Evolutionary conservation across 2,888 invertebrate species (phyloP), one percentile per base, ranked within the genome.

Genomic region (Saturnia pavonia): DNA sequence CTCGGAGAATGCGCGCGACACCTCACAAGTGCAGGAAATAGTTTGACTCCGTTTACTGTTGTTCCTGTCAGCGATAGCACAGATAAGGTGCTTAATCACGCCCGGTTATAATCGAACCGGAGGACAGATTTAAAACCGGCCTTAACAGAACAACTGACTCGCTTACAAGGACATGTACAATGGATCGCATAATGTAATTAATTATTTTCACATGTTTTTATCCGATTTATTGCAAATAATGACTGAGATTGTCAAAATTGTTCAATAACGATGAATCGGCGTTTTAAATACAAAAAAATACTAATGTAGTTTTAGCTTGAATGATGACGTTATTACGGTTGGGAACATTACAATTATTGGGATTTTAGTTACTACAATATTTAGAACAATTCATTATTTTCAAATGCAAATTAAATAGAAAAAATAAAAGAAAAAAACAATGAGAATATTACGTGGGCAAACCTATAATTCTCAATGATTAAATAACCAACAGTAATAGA

Each of bases 1-100:
- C 76, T 72, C 48, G 72, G 71, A 71, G 77, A 82, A 79, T 80
- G 81, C 80, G 80, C 82, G 81, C 75, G 82, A 85, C 81, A 77
- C 81, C 82, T 79, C 79, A 76, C 80, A 77, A 84, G 81, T 85
- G 82, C 85, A 87, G 89, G 89, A 90, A 91, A 82, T 82, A 76
- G 77, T 73, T 74, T 79, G 78, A 78, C 77, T 78, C 77, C 73
- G 80, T 77, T 77, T 76, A 77, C 75, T 75, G 83, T 89, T 75
- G 83, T 89, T 88, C 89, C 89, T 88, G 83, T 40, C n/a, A 40
- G 34, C 51, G 25, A 42, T 40, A 22, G 14, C 25, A 57, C 45
- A 76, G 80, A 73, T 79, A 60, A 60, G 57, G 27, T 60, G 57
- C 27, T 60, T 60, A 57, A 27, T 27, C 57, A 60, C 57, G 14